Evolutionary conservation across 2,797 vertebrate species (phyloP).

Genomic region (Bucorvus abyssinicus): DNA sequence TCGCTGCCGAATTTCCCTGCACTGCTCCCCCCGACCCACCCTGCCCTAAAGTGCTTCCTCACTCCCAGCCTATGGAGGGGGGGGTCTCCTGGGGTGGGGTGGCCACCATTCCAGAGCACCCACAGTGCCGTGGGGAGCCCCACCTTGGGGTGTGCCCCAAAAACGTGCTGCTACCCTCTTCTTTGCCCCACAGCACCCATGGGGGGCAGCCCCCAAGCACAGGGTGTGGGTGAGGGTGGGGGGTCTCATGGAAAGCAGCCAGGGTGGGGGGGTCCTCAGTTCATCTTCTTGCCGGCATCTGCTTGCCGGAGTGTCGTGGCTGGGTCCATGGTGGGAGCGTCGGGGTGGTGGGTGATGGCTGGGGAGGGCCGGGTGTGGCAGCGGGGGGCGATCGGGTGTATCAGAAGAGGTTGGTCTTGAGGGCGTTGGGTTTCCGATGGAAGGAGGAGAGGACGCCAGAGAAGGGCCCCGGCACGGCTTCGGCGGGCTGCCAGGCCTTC

Average conservation of each 20-base stretch:
- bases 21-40: too few species aligned
- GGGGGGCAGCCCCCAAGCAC: neutral
- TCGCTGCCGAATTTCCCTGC: too few species aligned
- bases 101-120: neutral
- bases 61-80: neutral
- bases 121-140: neutral
- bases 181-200: neutral
- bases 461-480: constrained; percentile 89
- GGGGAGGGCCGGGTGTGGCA: neutral
- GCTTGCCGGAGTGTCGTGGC: neutral
- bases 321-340: neutral
- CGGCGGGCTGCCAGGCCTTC: constrained; percentile 92
- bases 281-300: neutral
- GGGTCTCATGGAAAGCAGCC: neutral
- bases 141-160: neutral
- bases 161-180: too few species aligned
- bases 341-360: neutral
- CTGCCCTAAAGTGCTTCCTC: too few species aligned
- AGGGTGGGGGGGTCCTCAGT: neutral
- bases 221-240: neutral
- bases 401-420: constrained; percentile 74
- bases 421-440: constrained; percentile 88
- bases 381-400: too few species aligned
- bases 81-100: neutral
- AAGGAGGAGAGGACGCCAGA: constrained; percentile 92